Conservation (phyloP, 2,113 vertebrate genomes). For the Proteles cristata region DNA sequence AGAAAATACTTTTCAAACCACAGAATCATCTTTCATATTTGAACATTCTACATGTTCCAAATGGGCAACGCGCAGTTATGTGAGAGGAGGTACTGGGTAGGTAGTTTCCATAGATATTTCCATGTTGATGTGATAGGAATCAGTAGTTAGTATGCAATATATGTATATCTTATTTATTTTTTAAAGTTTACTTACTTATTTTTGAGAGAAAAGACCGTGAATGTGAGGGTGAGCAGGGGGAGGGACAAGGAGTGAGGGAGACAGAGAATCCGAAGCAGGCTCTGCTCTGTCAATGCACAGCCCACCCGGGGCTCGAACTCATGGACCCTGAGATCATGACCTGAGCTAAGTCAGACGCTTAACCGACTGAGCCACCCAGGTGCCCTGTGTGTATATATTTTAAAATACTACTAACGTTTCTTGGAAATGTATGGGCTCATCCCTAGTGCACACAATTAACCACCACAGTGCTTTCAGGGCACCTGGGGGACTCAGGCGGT, state of each 20-base stretch:
- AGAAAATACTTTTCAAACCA: neutral
- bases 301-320: too few relatives aligned
- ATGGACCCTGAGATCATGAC: too few relatives aligned
- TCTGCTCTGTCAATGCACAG: too few relatives aligned
- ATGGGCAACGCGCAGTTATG: neutral
- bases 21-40: neutral
- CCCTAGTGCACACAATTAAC: neutral
- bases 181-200: too few relatives aligned
- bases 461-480: neutral
- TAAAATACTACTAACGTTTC: neutral
- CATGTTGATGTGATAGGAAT: neutral
- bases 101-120: neutral
- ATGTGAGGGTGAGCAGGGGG: too few relatives aligned
- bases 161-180: neutral
- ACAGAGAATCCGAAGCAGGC: too few relatives aligned
- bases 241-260: too few relatives aligned
- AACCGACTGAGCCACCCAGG: too few relatives aligned
- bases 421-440: neutral
- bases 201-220: too few relatives aligned
- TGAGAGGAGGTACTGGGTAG: neutral
- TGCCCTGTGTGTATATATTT: neutral
- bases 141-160: neutral
- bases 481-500: too few relatives aligned
- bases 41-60: neutral
- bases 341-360: too few relatives aligned